These are phyloP conservation scores for Leucania comma DNA, from an alignment of 2,888 invertebrate genomes.

Conservation along the genomic window DNA sequence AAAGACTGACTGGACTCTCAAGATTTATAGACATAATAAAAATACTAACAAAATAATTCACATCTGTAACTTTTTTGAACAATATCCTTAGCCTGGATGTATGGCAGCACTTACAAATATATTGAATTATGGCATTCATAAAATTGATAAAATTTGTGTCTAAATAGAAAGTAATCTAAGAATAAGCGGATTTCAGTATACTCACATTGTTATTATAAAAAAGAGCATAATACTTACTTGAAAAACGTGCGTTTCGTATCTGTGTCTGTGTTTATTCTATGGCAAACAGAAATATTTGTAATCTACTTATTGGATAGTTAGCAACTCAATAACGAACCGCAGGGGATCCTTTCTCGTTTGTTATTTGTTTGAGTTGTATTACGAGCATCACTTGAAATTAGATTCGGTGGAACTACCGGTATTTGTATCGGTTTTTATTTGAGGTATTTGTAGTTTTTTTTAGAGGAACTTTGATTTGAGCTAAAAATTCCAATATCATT, in stretches of 20 bases:
- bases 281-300: constrained; percentile 21
- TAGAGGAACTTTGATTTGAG: not conserved
- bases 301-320: constrained; percentile 33
- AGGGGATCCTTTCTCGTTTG: constrained; percentile 5
- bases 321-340: constrained; percentile 23
- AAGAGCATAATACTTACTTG: not conserved
- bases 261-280: constrained; percentile 1
- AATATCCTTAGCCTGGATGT: no score
- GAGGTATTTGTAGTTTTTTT: not conserved
- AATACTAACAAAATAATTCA: no score
- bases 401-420: not conserved
- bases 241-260: not conserved
- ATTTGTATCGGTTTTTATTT: not conserved
- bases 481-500: no score
- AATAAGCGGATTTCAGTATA: no score
- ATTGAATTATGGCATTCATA: no score
- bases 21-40: no score
- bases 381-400: not conserved
- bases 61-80: no score
- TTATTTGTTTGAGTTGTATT: constrained; percentile 24
- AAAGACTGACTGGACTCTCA: no score
- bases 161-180: no score
- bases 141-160: no score
- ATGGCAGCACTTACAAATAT: no score
- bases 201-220: no score